phyloP scores from a whole-genome alignment of 2,888 invertebrate genomes.

The Elegia similella region DNA sequence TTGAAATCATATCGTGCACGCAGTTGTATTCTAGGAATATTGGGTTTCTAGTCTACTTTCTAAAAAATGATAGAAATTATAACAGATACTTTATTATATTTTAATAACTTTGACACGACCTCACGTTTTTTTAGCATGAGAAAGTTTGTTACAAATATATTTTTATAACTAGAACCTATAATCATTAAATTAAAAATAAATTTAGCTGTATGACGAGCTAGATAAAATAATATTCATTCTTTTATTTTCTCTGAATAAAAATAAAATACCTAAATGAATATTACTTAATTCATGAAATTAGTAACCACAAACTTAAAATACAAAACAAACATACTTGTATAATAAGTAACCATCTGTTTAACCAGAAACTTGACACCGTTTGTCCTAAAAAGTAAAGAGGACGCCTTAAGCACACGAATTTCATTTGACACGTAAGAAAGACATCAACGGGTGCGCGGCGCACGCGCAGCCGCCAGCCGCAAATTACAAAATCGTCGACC shows the following conservation, averaged over 20 bases:
- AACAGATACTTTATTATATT: too few relatives aligned
- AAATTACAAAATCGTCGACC: conserved; percentile 7
- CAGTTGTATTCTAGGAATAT: background rate
- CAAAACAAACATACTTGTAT: background rate
- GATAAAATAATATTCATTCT: too few relatives aligned
- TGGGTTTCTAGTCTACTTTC: too few relatives aligned
- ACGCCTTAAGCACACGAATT: conserved; percentile 3
- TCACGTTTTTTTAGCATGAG: too few relatives aligned
- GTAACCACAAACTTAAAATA: background rate
- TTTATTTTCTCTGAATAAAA: too few relatives aligned
- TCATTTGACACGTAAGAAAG: conserved; percentile 36
- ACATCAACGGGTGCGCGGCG: conserved; percentile 47
- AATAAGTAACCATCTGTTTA: background rate
- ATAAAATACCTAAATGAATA: background rate
- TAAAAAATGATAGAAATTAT: too few relatives aligned
- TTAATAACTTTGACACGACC: too few relatives aligned
- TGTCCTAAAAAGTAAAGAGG: conserved; percentile 1
- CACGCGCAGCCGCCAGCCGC: conserved; percentile 20
- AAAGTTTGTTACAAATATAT: too few relatives aligned
- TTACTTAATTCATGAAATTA: background rate
- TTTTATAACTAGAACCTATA: too few relatives aligned
- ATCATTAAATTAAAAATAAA: too few relatives aligned
- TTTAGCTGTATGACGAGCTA: too few relatives aligned
- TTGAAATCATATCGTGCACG: background rate
- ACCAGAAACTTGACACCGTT: background rate